Conservation (phyloP, 2,797 vertebrate genomes). For the Apodemus agrarius region DNA sequence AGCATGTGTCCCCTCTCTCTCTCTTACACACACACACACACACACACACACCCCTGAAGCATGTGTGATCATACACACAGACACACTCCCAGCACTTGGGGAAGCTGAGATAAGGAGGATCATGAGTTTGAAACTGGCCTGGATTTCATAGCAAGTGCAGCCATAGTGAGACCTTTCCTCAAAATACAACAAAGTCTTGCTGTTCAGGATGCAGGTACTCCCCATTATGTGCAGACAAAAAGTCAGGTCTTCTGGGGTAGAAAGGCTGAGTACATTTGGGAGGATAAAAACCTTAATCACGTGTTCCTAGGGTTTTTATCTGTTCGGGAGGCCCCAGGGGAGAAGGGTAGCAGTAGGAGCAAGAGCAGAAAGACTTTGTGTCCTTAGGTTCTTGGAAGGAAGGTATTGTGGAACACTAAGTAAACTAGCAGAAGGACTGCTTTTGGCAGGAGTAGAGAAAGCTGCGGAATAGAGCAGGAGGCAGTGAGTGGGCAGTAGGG, state of each 20-base stretch:
- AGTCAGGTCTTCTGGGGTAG: not conserved
- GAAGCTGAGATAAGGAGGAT: not conserved
- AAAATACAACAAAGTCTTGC: not conserved
- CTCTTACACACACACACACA: not conserved
- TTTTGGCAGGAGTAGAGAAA: not conserved
- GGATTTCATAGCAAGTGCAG: not conserved
- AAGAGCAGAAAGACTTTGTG: not conserved
- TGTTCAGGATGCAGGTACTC: not conserved
- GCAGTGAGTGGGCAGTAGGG: not conserved
- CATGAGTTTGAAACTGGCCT: not conserved
- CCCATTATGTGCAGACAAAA: not conserved
- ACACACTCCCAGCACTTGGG: not conserved
- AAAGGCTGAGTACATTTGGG: conserved; percentile 49
- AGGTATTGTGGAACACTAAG: not conserved
- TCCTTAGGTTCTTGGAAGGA: not conserved
- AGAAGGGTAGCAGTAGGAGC: not conserved
- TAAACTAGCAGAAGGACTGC: not conserved
- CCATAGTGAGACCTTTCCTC: not conserved
- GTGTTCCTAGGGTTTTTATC: conserved; percentile 2
- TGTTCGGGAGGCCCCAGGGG: not conserved
- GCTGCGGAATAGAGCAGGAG: not conserved
- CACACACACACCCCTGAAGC: not conserved
- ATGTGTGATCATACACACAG: no score
- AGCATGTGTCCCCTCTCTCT: no score
- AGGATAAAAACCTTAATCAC: conserved; percentile 26